Conservation (phyloP, 2,888 invertebrate genomes). For the Leptarthrus brevirostris region DNA sequence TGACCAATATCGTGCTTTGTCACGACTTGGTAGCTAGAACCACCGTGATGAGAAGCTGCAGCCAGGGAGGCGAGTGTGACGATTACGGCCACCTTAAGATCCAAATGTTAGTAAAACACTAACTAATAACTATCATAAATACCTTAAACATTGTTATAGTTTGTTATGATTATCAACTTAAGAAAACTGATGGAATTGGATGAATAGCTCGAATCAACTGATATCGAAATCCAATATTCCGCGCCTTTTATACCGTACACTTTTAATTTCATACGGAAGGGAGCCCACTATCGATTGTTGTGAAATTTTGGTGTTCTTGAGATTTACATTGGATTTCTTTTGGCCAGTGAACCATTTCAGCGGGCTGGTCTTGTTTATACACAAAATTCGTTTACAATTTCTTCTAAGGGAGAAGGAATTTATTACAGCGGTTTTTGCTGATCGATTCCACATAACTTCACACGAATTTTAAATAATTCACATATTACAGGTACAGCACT, state of each 20-base stretch:
- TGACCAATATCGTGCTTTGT: constrained; percentile 32
- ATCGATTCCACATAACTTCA: constrained; percentile 12
- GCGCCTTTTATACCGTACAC: constrained; percentile 39
- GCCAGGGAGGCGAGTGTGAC: constrained; percentile 35
- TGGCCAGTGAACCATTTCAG: constrained; percentile 43
- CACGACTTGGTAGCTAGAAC: constrained; percentile 47
- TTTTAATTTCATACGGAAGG: constrained; percentile 10
- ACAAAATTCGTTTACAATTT: constrained; percentile 24
- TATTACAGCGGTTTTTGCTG: neutral
- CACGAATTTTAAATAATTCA: constrained; percentile 40
- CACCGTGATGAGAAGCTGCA: constrained; percentile 36
- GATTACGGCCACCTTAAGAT: constrained; percentile 22
- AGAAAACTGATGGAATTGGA: constrained; percentile 19
- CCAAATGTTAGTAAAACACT: constrained; percentile 7
- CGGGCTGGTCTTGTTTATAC: neutral
- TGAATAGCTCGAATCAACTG: constrained; percentile 37
- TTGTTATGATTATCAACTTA: neutral
- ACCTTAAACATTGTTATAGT: constrained; percentile 25
- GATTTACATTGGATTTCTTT: constrained; percentile 45
- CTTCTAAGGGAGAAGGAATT: constrained; percentile 27
- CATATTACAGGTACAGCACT: constrained; percentile 36
- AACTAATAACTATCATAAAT: neutral
- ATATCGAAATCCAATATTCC: constrained; percentile 22
- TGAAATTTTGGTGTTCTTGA: constrained; percentile 51
- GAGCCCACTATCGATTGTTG: constrained; percentile 9